Base-by-base conservation (phyloP, 2,797 vertebrate species). In the Mionectes olivaceus region DNA sequence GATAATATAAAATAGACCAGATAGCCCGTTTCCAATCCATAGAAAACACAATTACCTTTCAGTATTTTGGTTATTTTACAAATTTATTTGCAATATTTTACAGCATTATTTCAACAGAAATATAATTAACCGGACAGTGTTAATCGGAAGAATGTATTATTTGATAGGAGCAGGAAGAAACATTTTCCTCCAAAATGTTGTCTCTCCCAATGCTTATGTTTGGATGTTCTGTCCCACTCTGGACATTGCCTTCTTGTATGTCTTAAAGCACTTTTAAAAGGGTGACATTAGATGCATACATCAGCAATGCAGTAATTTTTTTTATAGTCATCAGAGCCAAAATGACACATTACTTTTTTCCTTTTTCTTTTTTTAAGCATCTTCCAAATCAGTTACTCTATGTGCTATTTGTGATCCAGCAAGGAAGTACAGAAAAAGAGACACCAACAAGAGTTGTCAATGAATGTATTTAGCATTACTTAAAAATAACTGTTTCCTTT, bases 401-500 rank as follows among this genome's bases (percentile, higher is more conserved):
- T 80, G 81, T 94, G 65, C 64, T 96, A 93, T 95, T 97, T 97
- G 93, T 90, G 94, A 91, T 92, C 91, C 94, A 93, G 37, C 53
- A 93, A 82, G 56, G 87, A 93, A 63, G 60, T 87, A 80, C 90
- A 95, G 88, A 97, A 96, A 96, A 95, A 97, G 89, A 94, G 75
- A 94, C 84, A 90, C 43, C 89, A 82, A 41, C 16, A 43, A 94
- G 74, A 97, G 60, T 84, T 97, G 94, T 84, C 96, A 95, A 95
- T 95, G 95, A 96, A 92, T 78, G 71, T 89, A 92, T 95, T 94
- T 97, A 96, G 60, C 74, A 83, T 96, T 91, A 84, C 90, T 97
- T 77, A 97, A 97, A 96, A 97, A 97, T 96, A 97, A 88, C 95
- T 83, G 14, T 80, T 95, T 97, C 96, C 55, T 47, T 93, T 95